Base-by-base conservation (phyloP, 2,797 vertebrate genomes). In the Rhinatrema bivittatum region DNA sequence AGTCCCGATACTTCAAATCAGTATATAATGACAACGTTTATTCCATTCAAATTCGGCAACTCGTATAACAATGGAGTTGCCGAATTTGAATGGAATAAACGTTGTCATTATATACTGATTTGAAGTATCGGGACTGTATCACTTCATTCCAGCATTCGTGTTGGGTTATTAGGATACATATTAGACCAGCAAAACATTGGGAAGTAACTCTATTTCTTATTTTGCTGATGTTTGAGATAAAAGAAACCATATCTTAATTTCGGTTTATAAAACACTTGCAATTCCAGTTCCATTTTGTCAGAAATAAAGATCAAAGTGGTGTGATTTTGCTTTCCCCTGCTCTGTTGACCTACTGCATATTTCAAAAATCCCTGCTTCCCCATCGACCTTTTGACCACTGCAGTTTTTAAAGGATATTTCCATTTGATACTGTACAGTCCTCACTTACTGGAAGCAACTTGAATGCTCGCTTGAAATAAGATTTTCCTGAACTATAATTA, bases 241-340 rank as follows among this genome's bases (percentile, higher is more conserved):
- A 74, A 79, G 68, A 78, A 83, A 82, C 79, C 68, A 66, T 63
- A 70, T 59, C 77, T 80, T 76, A 71, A 72, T 81, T 74, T 32
- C 60, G 67, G 60, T 80, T 77, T 74, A 62, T 63, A 76, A 77
- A 80, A 71, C 72, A 25, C 42, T 62, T 74, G 61, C 63, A 69
- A 51, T 78, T 54, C 48, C 76, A 39, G 75, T 57, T 70, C 72
- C 74, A 64, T 50, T 70, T 82, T 76, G 70, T 70, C 68, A 83
- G 80, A 79, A 77, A 80, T 39, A 27, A 60, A 76, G 77, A 83
- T 84, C 79, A 83, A 83, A 84, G 78, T 77, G 72, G 76, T 77
- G 79, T 82, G 82, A 81, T 62, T 70, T 71, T 77, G 76, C 81
- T 78, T 78, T 74, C 78, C 81, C 78, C 17, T 41, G 60, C 40